These are phyloP conservation scores for Autographa gamma DNA, from an alignment of 2,888 invertebrate species.

Conservation along the genomic window DNA sequence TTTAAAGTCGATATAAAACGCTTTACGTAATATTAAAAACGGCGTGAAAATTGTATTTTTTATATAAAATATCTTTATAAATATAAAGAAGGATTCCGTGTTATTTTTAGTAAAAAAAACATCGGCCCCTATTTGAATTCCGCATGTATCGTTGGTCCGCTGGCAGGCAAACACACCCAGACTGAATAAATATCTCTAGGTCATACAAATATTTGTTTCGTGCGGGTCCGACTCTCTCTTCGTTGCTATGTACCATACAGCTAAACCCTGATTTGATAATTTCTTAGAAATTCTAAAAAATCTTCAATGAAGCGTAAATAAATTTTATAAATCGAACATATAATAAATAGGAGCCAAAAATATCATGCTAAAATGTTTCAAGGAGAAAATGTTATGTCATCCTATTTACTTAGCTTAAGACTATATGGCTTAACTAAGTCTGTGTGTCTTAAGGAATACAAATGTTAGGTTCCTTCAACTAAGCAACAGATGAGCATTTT, in stretches of 20 bases:
- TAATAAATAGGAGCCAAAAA: too few species aligned
- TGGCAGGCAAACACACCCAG: neutral
- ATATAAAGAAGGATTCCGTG: neutral
- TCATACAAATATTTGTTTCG: neutral
- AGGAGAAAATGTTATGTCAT: too few species aligned
- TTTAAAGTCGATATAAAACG: neutral
- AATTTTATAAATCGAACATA: too few species aligned
- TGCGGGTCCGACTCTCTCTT: neutral
- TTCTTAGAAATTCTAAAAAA: too few species aligned
- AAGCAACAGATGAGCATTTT: too few species aligned
- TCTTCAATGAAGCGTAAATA: too few species aligned
- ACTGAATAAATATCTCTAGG: constrained; percentile 5
- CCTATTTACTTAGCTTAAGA: too few species aligned
- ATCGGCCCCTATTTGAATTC: neutral
- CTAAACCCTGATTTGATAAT: neutral
- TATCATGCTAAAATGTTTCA: too few species aligned
- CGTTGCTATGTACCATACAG: neutral
- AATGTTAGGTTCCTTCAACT: too few species aligned
- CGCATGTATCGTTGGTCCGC: constrained; percentile 6
- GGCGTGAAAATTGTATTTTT: neutral
- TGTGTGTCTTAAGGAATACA: too few species aligned
- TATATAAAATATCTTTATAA: neutral
- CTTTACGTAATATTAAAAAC: neutral
- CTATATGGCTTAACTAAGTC: too few species aligned
- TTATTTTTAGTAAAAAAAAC: neutral